A percentile compares a stretch with the other conserved stretches of the same genome.
phyloP scores from a whole-genome alignment of 2,113 vertebrate genomes.

The Toxotes chatareus region DNA sequence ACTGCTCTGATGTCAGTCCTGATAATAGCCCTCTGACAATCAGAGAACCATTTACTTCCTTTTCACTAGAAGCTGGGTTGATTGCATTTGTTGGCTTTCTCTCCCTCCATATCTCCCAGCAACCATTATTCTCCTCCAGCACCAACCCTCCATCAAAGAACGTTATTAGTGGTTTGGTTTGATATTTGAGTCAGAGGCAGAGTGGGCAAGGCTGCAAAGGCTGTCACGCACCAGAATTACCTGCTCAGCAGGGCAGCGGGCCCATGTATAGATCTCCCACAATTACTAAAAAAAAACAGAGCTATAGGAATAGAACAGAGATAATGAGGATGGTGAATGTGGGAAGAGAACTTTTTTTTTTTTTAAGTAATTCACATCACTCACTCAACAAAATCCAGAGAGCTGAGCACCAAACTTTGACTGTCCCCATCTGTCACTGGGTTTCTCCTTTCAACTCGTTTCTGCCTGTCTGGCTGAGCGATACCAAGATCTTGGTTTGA shows the following conservation, averaged over 20 bases:
- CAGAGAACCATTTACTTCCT: background rate
- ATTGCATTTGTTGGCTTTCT: constrained; percentile 10
- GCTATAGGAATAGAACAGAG: background rate
- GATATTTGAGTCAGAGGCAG: constrained; percentile 16
- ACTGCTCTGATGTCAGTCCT: constrained; percentile 1
- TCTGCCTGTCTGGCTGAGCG: constrained; percentile 6
- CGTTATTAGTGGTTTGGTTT: constrained; percentile 26
- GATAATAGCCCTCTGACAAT: constrained; percentile 2
- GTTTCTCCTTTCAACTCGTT: constrained; percentile 4
- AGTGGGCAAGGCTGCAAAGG: background rate
- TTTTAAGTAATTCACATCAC: background rate
- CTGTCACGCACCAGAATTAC: constrained; percentile 4
- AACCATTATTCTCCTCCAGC: constrained; percentile 20
- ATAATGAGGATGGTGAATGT: background rate
- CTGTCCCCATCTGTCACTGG: background rate
- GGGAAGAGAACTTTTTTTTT: background rate
- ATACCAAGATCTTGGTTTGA: constrained; percentile 17
- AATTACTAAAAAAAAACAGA: background rate
- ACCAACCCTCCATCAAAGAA: constrained; percentile 17
- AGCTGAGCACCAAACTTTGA: background rate
- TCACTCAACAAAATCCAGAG: background rate
- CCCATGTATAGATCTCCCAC: background rate
- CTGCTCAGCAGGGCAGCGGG: background rate
- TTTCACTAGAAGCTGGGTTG: constrained; percentile 17
- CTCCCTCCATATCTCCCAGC: background rate